A percentile compares a stretch with the other conserved stretches of the same genome.
Evolutionary conservation across 2,888 invertebrate genomes (phyloP).

Genomic region (Nomada fabriciana): DNA sequence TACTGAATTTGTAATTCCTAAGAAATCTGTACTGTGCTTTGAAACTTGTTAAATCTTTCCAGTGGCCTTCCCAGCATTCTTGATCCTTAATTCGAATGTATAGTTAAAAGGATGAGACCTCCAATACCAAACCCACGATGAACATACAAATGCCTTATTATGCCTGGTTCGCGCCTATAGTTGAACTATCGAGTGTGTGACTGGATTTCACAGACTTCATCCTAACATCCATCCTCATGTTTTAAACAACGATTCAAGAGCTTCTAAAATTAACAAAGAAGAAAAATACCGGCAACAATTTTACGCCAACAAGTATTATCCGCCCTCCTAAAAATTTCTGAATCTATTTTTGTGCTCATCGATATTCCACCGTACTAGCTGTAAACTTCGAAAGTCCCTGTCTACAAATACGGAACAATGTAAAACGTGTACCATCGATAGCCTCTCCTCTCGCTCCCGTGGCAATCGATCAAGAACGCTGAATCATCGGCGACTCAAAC

Average conservation of each 20-base stretch:
- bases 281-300: too few relatives aligned
- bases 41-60: background rate
- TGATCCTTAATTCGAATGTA: constrained; percentile 31
- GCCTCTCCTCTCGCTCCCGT: constrained; percentile 23
- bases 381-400: constrained; percentile 6
- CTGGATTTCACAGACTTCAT: background rate
- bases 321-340: too few relatives aligned
- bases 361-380: too few relatives aligned
- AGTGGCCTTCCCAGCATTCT: constrained; percentile 1
- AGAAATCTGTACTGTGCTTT: background rate
- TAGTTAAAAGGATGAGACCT: constrained; percentile 22
- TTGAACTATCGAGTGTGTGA: constrained; percentile 8
- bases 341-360: too few relatives aligned
- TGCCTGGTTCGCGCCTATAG: constrained; percentile 12
- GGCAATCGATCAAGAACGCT: constrained; percentile 56
- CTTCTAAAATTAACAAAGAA: too few relatives aligned
- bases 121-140: constrained; percentile 36
- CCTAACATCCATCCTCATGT: background rate
- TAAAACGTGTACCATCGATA: constrained; percentile 30
- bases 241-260: background rate
- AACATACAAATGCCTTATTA: constrained; percentile 56
- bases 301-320: too few relatives aligned
- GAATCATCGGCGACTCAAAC: constrained; percentile 58
- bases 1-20: background rate
- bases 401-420: constrained; percentile 2